Percentiles rank a stretch among this genome's conserved stretches.
These are phyloP conservation scores for Drosophila phalerata DNA, from an alignment of 2,888 invertebrate species.

Conservation along the genomic window DNA sequence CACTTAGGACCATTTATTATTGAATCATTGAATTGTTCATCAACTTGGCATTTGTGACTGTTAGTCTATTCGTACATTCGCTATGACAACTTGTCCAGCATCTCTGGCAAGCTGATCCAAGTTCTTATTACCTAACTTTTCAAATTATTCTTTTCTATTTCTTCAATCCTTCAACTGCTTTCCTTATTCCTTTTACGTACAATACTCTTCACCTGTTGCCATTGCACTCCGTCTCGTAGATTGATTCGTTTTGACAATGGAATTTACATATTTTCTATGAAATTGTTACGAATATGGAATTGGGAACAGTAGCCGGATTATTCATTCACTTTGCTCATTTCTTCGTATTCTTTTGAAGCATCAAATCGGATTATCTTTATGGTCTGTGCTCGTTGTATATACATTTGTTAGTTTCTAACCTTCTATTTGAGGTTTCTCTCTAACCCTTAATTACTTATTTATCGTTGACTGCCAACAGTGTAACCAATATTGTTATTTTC, in stretches of 20 bases:
- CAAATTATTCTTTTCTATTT: neutral
- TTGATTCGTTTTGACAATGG: slow-evolving; percentile 9
- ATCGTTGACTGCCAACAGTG: neutral
- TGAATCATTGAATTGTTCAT: slow-evolving; percentile 35
- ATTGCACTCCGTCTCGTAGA: neutral
- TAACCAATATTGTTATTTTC: neutral
- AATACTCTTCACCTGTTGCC: neutral
- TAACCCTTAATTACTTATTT: slow-evolving; percentile 16
- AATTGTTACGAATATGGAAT: slow-evolving; percentile 10
- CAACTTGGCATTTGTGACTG: slow-evolving; percentile 8
- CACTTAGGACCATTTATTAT: slow-evolving; percentile 23
- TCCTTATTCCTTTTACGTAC: neutral
- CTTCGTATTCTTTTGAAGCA: slow-evolving; percentile 3
- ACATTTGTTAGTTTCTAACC: slow-evolving; percentile 17
- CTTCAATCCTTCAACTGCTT: neutral
- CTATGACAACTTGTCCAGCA: neutral
- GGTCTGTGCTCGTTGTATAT: slow-evolving; percentile 8
- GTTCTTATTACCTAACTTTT: neutral
- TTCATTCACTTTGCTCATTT: slow-evolving; percentile 10
- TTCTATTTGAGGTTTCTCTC: slow-evolving; percentile 14
- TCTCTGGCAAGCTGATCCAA: slow-evolving; percentile 1
- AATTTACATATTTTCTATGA: slow-evolving; percentile 19
- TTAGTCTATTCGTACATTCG: neutral
- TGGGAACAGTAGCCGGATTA: slow-evolving; percentile 16
- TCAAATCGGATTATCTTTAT: slow-evolving; percentile 42